Evolutionary conservation across 2,113 vertebrate species (phyloP).

Genomic region (Apteryx owenii): DNA sequence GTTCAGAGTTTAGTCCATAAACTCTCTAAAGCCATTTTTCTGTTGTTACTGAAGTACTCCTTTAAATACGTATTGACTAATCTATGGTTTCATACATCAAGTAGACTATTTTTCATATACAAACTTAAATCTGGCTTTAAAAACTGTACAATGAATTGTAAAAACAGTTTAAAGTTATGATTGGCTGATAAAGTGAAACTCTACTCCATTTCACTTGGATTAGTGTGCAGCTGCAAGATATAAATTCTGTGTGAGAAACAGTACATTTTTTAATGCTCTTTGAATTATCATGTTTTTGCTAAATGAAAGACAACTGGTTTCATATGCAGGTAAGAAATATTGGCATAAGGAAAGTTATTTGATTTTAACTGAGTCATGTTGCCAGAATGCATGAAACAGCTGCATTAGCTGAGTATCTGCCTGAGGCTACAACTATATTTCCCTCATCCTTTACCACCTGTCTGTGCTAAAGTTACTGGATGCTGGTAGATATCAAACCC

Average conservation of each 20-base stretch:
- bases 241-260: conserved; percentile 74
- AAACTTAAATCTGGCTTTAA: conserved; percentile 75
- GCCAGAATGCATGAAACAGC: conserved; percentile 79
- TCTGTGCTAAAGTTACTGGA: conserved; percentile 67
- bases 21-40: conserved; percentile 43
- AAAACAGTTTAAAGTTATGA: conserved; percentile 79
- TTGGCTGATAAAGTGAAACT: conserved; percentile 74
- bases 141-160: conserved; percentile 75
- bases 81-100: conserved; percentile 70
- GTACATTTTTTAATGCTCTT: conserved; percentile 68
- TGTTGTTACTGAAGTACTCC: conserved; percentile 54
- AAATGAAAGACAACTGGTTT: conserved; percentile 76
- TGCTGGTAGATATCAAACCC: conserved; percentile 27
- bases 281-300: conserved; percentile 75
- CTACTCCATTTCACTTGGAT: conserved; percentile 67
- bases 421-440: conserved; percentile 71
- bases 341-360: conserved; percentile 73
- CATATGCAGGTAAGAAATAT: conserved; percentile 76
- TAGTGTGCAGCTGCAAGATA: conserved; percentile 76
- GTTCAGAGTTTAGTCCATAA: background rate
- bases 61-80: conserved; percentile 66
- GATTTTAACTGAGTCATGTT: conserved; percentile 76
- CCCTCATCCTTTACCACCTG: conserved; percentile 70
- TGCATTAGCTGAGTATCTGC: conserved; percentile 65
- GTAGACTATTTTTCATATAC: conserved; percentile 71